phyloP scores from a whole-genome alignment of 2,113 vertebrate species.

The Gulo gulo region DNA sequence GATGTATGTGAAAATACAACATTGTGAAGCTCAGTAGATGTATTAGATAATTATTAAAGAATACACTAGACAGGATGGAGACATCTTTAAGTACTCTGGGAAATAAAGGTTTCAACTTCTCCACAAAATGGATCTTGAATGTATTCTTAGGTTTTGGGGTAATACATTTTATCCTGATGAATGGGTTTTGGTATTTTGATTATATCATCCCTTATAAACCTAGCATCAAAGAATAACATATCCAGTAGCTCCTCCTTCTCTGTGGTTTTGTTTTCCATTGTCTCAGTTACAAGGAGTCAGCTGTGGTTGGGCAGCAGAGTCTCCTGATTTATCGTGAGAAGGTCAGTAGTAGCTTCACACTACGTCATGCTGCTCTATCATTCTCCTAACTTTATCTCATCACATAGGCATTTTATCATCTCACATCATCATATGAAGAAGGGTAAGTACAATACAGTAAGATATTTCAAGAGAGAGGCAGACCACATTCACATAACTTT shows the following conservation, averaged over 20 bases:
- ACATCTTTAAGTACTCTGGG: background rate
- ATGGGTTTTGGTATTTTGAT: background rate
- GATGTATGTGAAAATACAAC: background rate
- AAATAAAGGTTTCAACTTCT: background rate
- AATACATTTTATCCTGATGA: background rate
- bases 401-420: background rate
- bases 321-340: background rate
- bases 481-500: background rate
- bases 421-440: background rate
- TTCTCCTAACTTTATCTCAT: background rate
- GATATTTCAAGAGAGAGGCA: background rate
- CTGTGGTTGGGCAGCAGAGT: background rate
- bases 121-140: background rate
- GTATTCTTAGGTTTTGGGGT: background rate
- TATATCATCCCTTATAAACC: background rate
- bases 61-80: background rate
- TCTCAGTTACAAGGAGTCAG: background rate
- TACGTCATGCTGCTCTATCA: background rate
- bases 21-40: background rate
- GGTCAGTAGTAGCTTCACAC: background rate
- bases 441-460: background rate
- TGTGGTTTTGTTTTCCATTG: background rate
- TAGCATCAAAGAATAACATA: background rate
- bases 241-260: background rate
- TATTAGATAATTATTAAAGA: constrained; percentile 7